Evolutionary conservation across 2,888 invertebrate genomes (phyloP), one percentile per base, ranked within the genome.

Genomic region (Caenorhabditis wallacei): DNA sequence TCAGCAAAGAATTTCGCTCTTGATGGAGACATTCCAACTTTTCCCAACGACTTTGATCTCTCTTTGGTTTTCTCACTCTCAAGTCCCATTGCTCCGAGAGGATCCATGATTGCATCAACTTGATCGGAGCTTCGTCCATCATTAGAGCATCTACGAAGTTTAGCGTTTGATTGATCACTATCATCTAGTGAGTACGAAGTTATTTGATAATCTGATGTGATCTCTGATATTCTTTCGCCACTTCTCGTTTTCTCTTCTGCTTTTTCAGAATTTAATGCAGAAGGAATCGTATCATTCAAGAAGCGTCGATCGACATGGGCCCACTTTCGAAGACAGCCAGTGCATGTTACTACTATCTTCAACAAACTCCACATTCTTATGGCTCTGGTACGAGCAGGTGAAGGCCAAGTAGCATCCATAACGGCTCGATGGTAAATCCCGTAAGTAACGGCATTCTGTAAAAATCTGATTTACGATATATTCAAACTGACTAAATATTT

Each of bases 381-480:
- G 1, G 90, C 90, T 5, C 53, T 84, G 43, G 86, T 76, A 8
- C 88, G 56, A 2, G 85, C 79, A 11, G 84, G 80, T 8, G 84
- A 81, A 8, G 90, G 90, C 90, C 90, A 91, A 22, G 88, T 85
- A 20, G 88, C 88, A 51, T 85, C 80, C 82, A 86, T 83, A 51
- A 99, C 97, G 75, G 95, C 94, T 94, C 93, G 87, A 89, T 95
- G 95, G 91, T 95, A 95, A 92, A 95, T 95, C 89, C 98, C 98
- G 91, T 99, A 99, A 0, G 99, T 99, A 68, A 99, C 95, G 11
- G 99, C 99, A 92, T 99, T 99, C 0, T 66, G 5, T 30, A 30
- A 30, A 30, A 30, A 8, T 30, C 8, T 30, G 3, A 30, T 30
- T n/a, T n/a, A n/a, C 30, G 8, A 30, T 30, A 30, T 30, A 30